Evolutionary conservation across 2,113 vertebrate genomes (phyloP).

Genomic region (Saguinus imperator): DNA sequence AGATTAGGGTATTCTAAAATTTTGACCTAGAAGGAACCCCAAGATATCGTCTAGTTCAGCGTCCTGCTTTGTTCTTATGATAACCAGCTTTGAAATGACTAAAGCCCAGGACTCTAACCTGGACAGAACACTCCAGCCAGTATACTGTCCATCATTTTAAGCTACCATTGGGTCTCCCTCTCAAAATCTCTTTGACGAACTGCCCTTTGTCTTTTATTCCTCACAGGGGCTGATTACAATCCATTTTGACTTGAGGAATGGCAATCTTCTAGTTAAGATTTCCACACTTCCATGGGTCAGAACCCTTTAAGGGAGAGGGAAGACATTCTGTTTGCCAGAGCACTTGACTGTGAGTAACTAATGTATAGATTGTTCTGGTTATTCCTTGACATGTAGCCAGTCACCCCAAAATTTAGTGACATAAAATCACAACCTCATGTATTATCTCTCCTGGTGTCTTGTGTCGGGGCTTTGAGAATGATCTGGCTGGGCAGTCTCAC

Average conservation of each 20-base stretch:
- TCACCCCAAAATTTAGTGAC: neutral
- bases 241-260: neutral
- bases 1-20: neutral
- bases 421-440: neutral
- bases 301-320: neutral
- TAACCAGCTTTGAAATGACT: neutral
- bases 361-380: neutral
- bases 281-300: neutral
- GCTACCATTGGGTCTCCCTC: neutral
- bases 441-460: neutral
- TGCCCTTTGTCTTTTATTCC: neutral
- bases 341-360: neutral
- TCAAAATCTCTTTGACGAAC: neutral
- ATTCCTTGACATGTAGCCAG: neutral
- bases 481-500: neutral
- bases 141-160: neutral
- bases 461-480: neutral
- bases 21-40: neutral
- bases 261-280: neutral
- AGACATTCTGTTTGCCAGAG: neutral
- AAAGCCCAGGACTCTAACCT: neutral
- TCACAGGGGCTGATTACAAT: neutral
- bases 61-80: neutral
- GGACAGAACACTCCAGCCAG: too few relatives aligned
- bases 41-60: neutral